Percentiles rank a stretch among this genome's conserved stretches.
These are phyloP conservation scores for Sorex fumeus DNA, from an alignment of 2,113 vertebrate genomes.

Conservation along the genomic window DNA sequence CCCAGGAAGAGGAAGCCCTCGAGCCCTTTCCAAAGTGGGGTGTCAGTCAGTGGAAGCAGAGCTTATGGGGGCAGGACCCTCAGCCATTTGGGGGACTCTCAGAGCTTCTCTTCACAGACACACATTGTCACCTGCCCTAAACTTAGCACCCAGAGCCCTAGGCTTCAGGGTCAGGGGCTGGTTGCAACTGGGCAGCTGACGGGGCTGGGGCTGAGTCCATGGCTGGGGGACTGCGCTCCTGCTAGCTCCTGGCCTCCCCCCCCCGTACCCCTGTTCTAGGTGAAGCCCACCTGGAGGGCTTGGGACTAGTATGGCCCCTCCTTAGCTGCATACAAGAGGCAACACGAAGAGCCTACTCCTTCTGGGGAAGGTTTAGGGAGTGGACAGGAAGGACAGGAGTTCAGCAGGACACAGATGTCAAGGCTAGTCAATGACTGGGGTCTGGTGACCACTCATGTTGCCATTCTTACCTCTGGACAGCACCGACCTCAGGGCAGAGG, in stretches of 20 bases:
- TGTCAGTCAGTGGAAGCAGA: background rate
- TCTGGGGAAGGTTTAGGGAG: background rate
- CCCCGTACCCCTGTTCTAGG: background rate
- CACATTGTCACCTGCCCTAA: background rate
- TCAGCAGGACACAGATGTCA: too few species aligned
- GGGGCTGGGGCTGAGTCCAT: too few species aligned
- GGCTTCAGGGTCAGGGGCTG: too few species aligned
- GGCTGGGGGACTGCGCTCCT: too few species aligned
- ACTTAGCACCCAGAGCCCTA: background rate
- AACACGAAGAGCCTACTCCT: background rate
- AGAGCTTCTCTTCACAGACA: background rate
- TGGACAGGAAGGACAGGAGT: too few species aligned
- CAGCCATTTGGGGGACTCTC: background rate
- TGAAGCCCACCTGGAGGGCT: background rate
- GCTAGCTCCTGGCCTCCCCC: too few species aligned
- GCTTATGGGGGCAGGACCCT: fast-evolving
- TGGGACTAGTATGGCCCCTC: background rate
- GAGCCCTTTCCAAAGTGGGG: background rate
- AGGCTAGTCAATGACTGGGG: background rate
- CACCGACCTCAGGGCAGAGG: background rate
- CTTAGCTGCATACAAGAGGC: background rate
- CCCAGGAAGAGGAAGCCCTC: background rate
- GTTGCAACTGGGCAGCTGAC: too few species aligned
- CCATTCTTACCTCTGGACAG: background rate
- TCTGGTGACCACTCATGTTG: background rate